Evolutionary conservation across 2,888 invertebrate species (phyloP), one percentile per base, ranked within the genome.

Genomic region (Parochlus steinenii): DNA sequence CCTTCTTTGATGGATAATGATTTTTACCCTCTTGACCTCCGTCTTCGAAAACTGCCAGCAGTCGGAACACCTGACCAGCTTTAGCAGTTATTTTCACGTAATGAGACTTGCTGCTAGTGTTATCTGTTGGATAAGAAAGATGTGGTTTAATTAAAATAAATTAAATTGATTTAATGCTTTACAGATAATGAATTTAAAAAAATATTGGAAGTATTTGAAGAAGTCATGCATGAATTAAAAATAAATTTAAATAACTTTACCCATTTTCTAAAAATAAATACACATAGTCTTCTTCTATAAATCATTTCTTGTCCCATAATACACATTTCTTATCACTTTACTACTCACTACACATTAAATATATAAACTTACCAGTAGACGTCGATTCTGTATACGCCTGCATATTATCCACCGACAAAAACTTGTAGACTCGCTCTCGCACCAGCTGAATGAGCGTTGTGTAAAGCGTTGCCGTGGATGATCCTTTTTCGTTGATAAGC

Each of bases 21-120:
- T 43, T 33, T 33, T 41, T 8, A 37, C 37, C 37, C 6, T 31
- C 33, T 18, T 31, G 27, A 23, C 26, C 27, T 42, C 75, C 71
- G 55, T 80, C 79, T 40, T 78, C 78, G 54, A 78, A 79, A 28
- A 79, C 77, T 1, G 78, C 79, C 10, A 79, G 63, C 29, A 79
- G 58, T 27, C 76, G 69, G 45, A 78, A 69, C 23, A 78, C 73
- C 41, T 78, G 77, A 1, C 79, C 79, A 2, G 74, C 72, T 33
- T 72, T 61, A 26, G 74, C 72, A 37, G 72, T 73, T n/a, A 74
- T 71, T 46, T 76, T 71, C 45, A 75, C 66, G 49, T 79, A 79
- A 43, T 65, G 64, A 16, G 63, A 53, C 40, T 50, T 51, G 27
- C 45, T 44, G 34, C 14, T 30, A 4, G 14, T 12, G 30, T 30